phyloP scores from a whole-genome alignment of 2,888 invertebrate species.

The Lymantria dispar region DNA sequence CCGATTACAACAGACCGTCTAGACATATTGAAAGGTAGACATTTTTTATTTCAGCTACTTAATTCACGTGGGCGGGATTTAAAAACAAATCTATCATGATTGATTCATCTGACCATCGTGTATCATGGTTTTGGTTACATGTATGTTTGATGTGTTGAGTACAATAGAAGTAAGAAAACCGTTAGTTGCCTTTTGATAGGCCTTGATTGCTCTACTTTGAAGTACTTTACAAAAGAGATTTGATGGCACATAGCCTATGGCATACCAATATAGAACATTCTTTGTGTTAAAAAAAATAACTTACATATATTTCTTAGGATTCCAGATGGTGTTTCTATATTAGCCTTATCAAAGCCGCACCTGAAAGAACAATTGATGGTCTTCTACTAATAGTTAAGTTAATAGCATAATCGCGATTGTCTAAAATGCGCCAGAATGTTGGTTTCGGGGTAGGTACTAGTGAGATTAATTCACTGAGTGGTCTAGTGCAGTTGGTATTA shows the following conservation, averaged over 20 bases:
- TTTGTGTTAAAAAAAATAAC: too few relatives aligned
- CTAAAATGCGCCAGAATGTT: too few relatives aligned
- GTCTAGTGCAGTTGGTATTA: too few relatives aligned
- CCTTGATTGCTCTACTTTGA: constrained; percentile 11
- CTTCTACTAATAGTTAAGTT: too few relatives aligned
- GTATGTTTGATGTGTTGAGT: constrained; percentile 19
- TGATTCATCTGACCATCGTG: constrained; percentile 25
- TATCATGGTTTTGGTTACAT: constrained; percentile 18
- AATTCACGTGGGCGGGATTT: constrained; percentile 50
- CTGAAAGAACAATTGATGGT: too few relatives aligned
- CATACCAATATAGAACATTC: not conserved
- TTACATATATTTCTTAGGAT: too few relatives aligned
- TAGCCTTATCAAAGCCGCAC: too few relatives aligned
- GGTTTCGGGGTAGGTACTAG: too few relatives aligned
- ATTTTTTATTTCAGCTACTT: constrained; percentile 58
- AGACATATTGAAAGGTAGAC: constrained; percentile 62
- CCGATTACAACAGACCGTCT: constrained; percentile 56
- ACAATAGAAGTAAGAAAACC: constrained; percentile 3
- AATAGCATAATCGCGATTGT: too few relatives aligned
- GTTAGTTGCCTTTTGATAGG: constrained; percentile 7
- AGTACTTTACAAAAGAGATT: not conserved
- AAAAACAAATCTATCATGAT: constrained; percentile 55
- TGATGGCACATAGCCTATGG: not conserved
- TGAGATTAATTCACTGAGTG: too few relatives aligned
- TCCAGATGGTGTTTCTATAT: too few relatives aligned